Evolutionary conservation across 2,113 vertebrate species (phyloP).

Genomic region (Smithornis capensis): DNA sequence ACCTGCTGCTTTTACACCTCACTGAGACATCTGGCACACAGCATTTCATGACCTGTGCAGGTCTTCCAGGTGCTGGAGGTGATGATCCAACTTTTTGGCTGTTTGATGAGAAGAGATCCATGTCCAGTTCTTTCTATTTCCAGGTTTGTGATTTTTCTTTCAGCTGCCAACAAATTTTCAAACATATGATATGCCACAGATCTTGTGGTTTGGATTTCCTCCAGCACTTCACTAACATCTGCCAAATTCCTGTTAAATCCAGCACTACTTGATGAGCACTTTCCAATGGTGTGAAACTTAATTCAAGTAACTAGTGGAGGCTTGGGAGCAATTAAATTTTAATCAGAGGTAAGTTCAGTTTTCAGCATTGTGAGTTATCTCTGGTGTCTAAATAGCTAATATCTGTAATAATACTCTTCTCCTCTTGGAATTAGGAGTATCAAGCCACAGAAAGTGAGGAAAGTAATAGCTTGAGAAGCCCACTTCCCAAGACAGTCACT

Average conservation of each 20-base stretch:
- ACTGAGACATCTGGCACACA: neutral
- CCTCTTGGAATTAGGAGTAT: neutral
- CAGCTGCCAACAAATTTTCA: conserved; percentile 46
- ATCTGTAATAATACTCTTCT: neutral
- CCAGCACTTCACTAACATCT: conserved; percentile 62
- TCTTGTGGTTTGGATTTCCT: conserved; percentile 45
- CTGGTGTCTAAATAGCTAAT: conserved; percentile 27
- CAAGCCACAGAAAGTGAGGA: neutral
- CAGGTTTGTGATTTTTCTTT: conserved; percentile 41
- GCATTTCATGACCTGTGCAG: neutral
- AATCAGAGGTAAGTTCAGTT: conserved; percentile 56
- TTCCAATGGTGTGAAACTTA: conserved; percentile 56
- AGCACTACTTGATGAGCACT: conserved; percentile 40
- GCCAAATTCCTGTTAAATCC: conserved; percentile 63
- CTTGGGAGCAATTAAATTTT: conserved; percentile 68
- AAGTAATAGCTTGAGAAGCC: neutral
- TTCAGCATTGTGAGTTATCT: conserved; percentile 35
- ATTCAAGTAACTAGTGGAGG: conserved; percentile 53
- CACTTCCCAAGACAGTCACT: neutral
- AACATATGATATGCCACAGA: conserved; percentile 36
- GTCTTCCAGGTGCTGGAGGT: neutral
- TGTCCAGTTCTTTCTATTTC: conserved; percentile 22
- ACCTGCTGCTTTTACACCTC: neutral
- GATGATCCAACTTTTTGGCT: neutral
- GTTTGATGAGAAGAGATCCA: neutral